A percentile compares a stretch with the other conserved stretches of the same genome.
Conservation (phyloP, 2,888 invertebrate genomes). For the Cheilosia pagana region DNA sequence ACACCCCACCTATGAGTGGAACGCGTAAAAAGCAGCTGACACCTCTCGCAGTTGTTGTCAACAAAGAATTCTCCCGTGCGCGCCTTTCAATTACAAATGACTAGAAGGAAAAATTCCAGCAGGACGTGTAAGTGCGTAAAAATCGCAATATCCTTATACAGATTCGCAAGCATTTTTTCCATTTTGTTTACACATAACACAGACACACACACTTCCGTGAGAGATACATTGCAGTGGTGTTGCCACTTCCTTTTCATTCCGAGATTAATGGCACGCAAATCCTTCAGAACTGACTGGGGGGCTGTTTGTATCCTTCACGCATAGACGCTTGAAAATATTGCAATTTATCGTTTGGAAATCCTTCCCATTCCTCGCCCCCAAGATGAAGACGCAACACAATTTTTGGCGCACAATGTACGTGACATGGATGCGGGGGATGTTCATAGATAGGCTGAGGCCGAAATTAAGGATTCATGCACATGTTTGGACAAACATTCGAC, state of each 20-base stretch:
- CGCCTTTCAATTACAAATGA: slow-evolving; percentile 40
- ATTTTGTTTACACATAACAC: slow-evolving; percentile 39
- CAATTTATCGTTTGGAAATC: slow-evolving; percentile 70
- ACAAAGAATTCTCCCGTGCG: neutral
- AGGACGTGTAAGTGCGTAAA: slow-evolving; percentile 63
- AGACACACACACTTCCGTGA: slow-evolving; percentile 49
- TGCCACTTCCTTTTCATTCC: slow-evolving; percentile 43
- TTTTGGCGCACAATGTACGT: slow-evolving; percentile 37
- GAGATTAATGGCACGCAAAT: slow-evolving; percentile 70
- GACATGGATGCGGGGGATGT: neutral
- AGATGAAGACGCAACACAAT: slow-evolving; percentile 61
- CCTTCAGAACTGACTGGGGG: slow-evolving; percentile 35
- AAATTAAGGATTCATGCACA: slow-evolving; percentile 71
- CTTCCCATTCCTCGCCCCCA: slow-evolving; percentile 4
- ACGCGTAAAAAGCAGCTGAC: slow-evolving; percentile 60
- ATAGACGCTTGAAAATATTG: slow-evolving; percentile 65
- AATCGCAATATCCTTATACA: slow-evolving; percentile 57
- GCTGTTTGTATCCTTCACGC: slow-evolving; percentile 40
- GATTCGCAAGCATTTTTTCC: slow-evolving; percentile 28
- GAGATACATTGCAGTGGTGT: slow-evolving; percentile 41
- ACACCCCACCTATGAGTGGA: slow-evolving; percentile 29
- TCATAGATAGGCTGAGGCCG: slow-evolving; percentile 15
- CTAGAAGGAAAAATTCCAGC: slow-evolving; percentile 12
- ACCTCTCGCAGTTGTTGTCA: slow-evolving; percentile 38
- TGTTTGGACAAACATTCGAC: slow-evolving; percentile 55